Base-by-base conservation (phyloP, 2,113 vertebrate species). In the Cervus canadensis region DNA sequence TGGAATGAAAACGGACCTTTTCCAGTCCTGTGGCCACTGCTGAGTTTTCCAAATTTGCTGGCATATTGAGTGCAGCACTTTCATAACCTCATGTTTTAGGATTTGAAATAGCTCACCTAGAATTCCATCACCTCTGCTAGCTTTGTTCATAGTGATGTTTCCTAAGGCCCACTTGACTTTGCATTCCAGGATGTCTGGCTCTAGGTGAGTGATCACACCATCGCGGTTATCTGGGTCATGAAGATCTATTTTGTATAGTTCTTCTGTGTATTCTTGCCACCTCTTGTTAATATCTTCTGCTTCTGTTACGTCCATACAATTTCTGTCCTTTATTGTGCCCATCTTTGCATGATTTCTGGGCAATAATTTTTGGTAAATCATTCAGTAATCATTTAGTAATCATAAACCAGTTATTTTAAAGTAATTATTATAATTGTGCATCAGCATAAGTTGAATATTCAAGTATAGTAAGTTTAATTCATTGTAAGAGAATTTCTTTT, bases 401-500 rank as follows among this genome's bases (percentile, higher is more conserved):
- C 16, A 79, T 28, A 92, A 94, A n/a, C 26, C 5, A 54, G 25
- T 40, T 40, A 40, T 40, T 40, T 40, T 45, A 83, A 52, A 92
- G 19, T 71, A 54, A 43, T 30, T 43, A n/a, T 84, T 60, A 26
- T 52, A 92, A 85, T 43, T 81, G 10, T 79, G 21, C 33, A 25
- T 36, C 57, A 62, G 25, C 6, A 56, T 62, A 64, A 85, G 90
- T 64, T 64, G 82, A 64, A 78, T 60, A 48, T 45, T 82, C 45
- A 81, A 83, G 10, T 48, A 2, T 57, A 85, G 9, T 67, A n/a
- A 86, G 16, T 86, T 91, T 21, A 40, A 93, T 62, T 93, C 33
- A 64, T 93, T 95, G 10, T 78, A 87, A 96, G 57, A 87, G 10
- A 64, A 79, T 91, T 76, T 96, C 54, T 95, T 50, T 50, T 40